Percentiles rank a stretch among this genome's conserved stretches.
phyloP scores from a whole-genome alignment of 2,888 invertebrate species.

The Phaedon cochleariae region DNA sequence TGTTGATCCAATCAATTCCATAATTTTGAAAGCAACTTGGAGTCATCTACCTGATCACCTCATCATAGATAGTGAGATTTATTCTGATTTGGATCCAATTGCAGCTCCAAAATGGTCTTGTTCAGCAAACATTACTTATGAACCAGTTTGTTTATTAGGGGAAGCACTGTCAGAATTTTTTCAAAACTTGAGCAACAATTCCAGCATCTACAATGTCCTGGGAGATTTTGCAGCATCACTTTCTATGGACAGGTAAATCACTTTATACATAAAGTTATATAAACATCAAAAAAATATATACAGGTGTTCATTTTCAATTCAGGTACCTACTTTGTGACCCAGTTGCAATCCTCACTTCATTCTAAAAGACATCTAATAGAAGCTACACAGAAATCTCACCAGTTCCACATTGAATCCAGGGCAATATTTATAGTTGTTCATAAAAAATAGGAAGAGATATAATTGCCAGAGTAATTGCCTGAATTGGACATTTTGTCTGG shows the following conservation, averaged over 20 bases:
- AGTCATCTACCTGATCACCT: conserved; percentile 84
- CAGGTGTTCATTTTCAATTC: too few species aligned
- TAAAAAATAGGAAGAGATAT: too few species aligned
- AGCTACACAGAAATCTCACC: too few species aligned
- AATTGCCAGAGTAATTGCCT: too few species aligned
- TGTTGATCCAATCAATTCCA: conserved; percentile 81
- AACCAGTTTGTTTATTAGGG: conserved; percentile 78
- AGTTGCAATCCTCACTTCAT: too few species aligned
- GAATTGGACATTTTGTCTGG: too few species aligned
- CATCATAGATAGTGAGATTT: conserved; percentile 86
- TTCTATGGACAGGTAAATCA: conserved; percentile 42
- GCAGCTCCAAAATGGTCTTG: conserved; percentile 83
- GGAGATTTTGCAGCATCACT: conserved; percentile 63
- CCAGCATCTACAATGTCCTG: conserved; percentile 64
- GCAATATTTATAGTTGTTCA: too few species aligned
- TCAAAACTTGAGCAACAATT: conserved; percentile 65
- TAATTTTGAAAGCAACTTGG: conserved; percentile 86
- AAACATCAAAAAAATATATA: too few species aligned
- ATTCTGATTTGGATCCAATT: conserved; percentile 87
- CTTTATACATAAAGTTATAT: too few species aligned
- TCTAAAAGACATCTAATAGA: too few species aligned
- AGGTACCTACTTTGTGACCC: too few species aligned
- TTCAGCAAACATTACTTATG: conserved; percentile 71
- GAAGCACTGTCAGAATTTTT: conserved; percentile 79
- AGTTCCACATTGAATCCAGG: too few species aligned